Conservation (phyloP, 2,888 invertebrate species). For the Blastobasis adustella region DNA sequence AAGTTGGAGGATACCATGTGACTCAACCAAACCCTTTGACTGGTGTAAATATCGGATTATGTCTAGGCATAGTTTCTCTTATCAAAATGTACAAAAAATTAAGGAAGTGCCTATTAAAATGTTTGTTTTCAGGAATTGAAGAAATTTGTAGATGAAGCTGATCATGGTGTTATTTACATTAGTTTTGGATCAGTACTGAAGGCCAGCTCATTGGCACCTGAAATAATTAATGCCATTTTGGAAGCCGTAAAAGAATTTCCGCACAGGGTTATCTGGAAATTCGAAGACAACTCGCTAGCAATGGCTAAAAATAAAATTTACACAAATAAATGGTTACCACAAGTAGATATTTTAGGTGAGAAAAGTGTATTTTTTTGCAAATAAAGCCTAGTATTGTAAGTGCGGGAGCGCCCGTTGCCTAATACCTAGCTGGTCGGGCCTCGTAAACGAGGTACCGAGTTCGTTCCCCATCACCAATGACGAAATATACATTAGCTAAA, state of each 20-base stretch:
- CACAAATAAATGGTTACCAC: constrained; percentile 80
- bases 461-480: too few relatives aligned
- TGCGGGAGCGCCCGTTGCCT: too few relatives aligned
- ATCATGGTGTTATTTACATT: constrained; percentile 81
- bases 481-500: too few relatives aligned
- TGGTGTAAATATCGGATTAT: constrained; percentile 40
- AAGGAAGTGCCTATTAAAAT: not conserved
- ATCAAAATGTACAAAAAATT: too few relatives aligned
- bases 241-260: constrained; percentile 77
- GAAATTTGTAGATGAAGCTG: constrained; percentile 77
- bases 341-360: constrained; percentile 81
- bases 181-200: constrained; percentile 86
- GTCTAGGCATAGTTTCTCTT: too few relatives aligned
- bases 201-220: constrained; percentile 75
- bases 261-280: constrained; percentile 86
- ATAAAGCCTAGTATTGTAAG: too few relatives aligned
- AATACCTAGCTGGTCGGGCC: too few relatives aligned
- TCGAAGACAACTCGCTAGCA: constrained; percentile 77
- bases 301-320: constrained; percentile 78
- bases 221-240: constrained; percentile 75
- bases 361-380: too few relatives aligned
- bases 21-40: constrained; percentile 54
- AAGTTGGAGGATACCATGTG: constrained; percentile 78
- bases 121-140: constrained; percentile 63
- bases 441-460: too few relatives aligned